Evolutionary conservation across 2,113 vertebrate species (phyloP).

Genomic region (Erythrolamprus reginae): DNA sequence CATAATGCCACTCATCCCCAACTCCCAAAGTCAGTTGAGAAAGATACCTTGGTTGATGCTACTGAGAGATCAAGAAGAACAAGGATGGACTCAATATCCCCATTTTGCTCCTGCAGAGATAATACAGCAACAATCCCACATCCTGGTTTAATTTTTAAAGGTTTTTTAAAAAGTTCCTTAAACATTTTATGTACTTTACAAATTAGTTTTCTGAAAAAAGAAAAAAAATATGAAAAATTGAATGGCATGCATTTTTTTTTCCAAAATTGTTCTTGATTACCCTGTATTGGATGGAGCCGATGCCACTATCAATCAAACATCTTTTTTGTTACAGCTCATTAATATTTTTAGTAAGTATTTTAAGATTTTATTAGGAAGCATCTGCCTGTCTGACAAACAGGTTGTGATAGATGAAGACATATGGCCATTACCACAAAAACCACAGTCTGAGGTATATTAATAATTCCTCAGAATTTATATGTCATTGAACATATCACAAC

Average conservation of each 20-base stretch:
- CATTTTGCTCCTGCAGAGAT: neutral
- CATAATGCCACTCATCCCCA: neutral
- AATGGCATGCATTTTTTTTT: neutral
- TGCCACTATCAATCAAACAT: constrained; percentile 1
- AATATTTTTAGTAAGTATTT: constrained; percentile 7
- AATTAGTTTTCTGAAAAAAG: constrained; percentile 1
- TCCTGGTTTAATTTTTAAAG: neutral
- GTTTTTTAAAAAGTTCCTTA: neutral
- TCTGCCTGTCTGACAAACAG: neutral
- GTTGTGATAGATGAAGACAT: neutral
- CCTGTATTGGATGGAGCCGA: neutral
- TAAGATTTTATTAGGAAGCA: neutral
- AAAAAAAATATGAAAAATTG: neutral
- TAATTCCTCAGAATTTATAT: neutral
- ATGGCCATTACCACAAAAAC: neutral
- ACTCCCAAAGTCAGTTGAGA: neutral
- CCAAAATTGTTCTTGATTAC: neutral
- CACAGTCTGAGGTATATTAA: neutral
- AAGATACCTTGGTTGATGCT: neutral
- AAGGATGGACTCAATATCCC: neutral
- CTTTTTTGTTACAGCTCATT: neutral
- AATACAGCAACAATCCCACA: neutral
- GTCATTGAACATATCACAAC: neutral
- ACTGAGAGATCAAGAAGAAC: neutral
- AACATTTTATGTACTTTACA: neutral